phyloP scores from a whole-genome alignment of 2,888 invertebrate species.

The Therioaphis trifolii region DNA sequence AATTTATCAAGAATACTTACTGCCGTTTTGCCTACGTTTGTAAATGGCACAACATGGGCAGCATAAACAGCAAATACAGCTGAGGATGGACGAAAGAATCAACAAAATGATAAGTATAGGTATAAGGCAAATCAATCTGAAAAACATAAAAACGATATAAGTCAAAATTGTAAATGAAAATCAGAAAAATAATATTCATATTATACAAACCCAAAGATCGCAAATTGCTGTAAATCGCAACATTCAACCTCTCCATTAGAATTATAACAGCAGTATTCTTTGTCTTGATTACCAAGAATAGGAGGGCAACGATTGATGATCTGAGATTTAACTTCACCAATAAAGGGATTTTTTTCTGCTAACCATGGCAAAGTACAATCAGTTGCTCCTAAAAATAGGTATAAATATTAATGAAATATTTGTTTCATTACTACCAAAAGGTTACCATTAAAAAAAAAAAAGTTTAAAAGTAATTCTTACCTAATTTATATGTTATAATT shows the following conservation, averaged over 20 bases:
- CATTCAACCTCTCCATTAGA: conserved; percentile 59
- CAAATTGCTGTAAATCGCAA: conserved; percentile 60
- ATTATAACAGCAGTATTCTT: conserved; percentile 67
- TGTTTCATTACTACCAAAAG: no score
- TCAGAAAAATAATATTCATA: not conserved
- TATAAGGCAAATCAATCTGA: conserved; percentile 55
- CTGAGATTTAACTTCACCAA: conserved; percentile 19
- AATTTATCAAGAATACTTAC: conserved; percentile 60
- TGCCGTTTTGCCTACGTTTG: conserved; percentile 67
- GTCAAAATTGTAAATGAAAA: not conserved
- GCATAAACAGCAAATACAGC: conserved; percentile 76
- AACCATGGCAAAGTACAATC: conserved; percentile 60
- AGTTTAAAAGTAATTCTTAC: no score
- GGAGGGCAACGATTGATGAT: conserved; percentile 66
- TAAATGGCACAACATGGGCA: conserved; percentile 72
- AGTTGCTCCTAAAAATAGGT: conserved; percentile 35
- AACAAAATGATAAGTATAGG: conserved; percentile 64
- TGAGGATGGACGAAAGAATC: conserved; percentile 73
- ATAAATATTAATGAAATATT: not conserved
- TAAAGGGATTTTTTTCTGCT: conserved; percentile 40
- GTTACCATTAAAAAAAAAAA: no score
- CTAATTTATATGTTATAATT: not conserved
- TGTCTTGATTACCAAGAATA: conserved; percentile 63
- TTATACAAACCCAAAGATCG: conserved; percentile 49
- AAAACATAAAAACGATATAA: not conserved